A percentile compares a stretch with the other conserved stretches of the same genome.
Conservation (phyloP, 1,140 invertebrate genomes). For the Ips nitidus region DNA sequence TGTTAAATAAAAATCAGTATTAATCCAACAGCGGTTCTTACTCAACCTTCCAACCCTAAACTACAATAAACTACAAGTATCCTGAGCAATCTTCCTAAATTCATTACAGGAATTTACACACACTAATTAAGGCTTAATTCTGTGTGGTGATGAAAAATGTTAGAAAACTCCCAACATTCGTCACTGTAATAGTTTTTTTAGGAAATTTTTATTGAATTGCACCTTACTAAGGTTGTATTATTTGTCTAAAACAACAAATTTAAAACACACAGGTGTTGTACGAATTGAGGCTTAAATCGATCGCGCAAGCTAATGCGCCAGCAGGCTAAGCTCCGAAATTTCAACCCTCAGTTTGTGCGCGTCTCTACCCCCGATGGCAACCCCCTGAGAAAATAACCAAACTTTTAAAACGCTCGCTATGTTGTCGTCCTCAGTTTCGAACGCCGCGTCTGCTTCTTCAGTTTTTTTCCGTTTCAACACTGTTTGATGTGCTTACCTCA, state of each 20-base stretch:
- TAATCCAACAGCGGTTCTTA: too few relatives aligned
- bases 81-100: too few relatives aligned
- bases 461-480: conserved; percentile 14
- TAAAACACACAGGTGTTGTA: conserved; percentile 35
- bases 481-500: conserved; percentile 13
- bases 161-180: too few relatives aligned
- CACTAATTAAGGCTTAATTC: too few relatives aligned
- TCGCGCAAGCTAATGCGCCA: conserved; percentile 24
- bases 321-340: conserved; percentile 19
- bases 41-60: too few relatives aligned
- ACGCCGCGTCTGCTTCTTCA: neutral
- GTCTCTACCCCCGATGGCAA: conserved; percentile 34
- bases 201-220: too few relatives aligned
- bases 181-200: too few relatives aligned
- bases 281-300: conserved; percentile 38
- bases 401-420: neutral
- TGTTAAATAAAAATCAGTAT: too few relatives aligned
- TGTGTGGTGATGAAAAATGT: too few relatives aligned
- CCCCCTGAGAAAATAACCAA: conserved; percentile 17
- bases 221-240: too few relatives aligned
- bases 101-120: too few relatives aligned
- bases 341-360: conserved; percentile 40
- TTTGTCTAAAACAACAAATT: neutral
- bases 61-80: too few relatives aligned
- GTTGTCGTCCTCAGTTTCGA: conserved; percentile 14